Evolutionary conservation across 2,797 vertebrate species (phyloP).

Genomic region (Megaceryle alcyon): DNA sequence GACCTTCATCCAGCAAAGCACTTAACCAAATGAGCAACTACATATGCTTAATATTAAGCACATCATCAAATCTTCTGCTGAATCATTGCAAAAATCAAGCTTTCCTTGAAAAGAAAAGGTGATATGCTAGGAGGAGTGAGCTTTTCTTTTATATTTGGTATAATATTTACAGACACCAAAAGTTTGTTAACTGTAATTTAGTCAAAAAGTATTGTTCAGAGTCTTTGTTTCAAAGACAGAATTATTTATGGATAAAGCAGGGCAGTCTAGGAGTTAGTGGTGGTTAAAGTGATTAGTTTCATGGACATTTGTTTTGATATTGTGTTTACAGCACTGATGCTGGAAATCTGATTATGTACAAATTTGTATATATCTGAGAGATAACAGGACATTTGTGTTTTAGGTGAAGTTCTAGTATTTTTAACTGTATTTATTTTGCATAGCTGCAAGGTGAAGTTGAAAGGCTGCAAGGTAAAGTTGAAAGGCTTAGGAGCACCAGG

Average conservation of each 20-base stretch:
- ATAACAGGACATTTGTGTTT: not conserved
- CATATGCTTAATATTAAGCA: not conserved
- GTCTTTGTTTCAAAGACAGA: not conserved
- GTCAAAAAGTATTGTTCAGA: not conserved
- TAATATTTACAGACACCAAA: not conserved
- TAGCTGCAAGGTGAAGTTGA: no score
- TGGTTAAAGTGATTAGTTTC: not conserved
- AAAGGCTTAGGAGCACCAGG: no score
- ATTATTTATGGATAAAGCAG: not conserved
- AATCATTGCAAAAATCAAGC: not conserved
- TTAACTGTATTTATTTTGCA: not conserved
- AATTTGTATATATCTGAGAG: not conserved
- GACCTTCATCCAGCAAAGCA: conserved; percentile 29
- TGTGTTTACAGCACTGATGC: not conserved
- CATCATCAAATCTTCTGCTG: not conserved
- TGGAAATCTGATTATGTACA: not conserved
- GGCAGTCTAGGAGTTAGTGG: not conserved
- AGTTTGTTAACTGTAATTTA: not conserved
- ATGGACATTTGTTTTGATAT: not conserved
- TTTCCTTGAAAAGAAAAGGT: not conserved
- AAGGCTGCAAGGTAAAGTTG: no score
- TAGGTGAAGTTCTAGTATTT: not conserved
- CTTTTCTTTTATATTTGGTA: not conserved
- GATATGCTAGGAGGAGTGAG: not conserved
- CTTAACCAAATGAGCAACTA: conserved; percentile 28